Evolutionary conservation across 2,797 vertebrate genomes (phyloP).

Genomic region (Malacoraja senta): DNA sequence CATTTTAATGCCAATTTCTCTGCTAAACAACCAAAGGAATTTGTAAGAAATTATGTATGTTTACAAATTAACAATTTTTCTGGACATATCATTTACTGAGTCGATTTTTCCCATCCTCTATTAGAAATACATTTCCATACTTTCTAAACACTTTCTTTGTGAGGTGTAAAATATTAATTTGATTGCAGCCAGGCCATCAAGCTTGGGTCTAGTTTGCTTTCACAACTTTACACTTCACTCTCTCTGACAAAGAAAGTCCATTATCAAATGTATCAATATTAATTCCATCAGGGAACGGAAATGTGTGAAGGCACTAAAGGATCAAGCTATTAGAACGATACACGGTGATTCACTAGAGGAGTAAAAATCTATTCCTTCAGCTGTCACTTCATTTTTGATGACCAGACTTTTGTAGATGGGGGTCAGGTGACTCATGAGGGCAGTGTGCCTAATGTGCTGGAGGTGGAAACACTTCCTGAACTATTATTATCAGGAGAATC

Average conservation of each 20-base stretch:
- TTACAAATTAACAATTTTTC: not conserved
- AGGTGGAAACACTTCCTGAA: conserved; percentile 35
- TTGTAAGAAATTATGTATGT: not conserved
- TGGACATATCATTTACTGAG: not conserved
- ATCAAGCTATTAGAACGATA: conserved; percentile 11
- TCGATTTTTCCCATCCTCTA: not conserved
- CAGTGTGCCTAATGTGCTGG: conserved; percentile 20
- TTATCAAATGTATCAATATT: not conserved
- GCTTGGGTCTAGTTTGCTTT: not conserved
- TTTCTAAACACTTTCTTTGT: not conserved
- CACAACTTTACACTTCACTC: not conserved
- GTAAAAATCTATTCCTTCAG: conserved; percentile 1
- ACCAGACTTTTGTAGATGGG: conserved; percentile 21
- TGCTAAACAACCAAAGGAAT: not conserved
- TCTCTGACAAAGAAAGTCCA: not conserved
- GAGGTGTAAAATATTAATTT: not conserved
- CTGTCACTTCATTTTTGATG: conserved; percentile 18
- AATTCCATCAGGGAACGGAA: conserved; percentile 15
- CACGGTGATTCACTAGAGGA: not conserved
- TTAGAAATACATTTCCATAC: not conserved
- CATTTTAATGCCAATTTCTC: not conserved
- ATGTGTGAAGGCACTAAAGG: not conserved
- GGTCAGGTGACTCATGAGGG: conserved; percentile 30
- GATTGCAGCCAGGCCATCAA: not conserved
- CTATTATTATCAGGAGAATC: conserved; percentile 33